These are phyloP conservation scores for Gymnosoma rotundatum DNA, from an alignment of 2,888 invertebrate genomes.

Conservation along the genomic window DNA sequence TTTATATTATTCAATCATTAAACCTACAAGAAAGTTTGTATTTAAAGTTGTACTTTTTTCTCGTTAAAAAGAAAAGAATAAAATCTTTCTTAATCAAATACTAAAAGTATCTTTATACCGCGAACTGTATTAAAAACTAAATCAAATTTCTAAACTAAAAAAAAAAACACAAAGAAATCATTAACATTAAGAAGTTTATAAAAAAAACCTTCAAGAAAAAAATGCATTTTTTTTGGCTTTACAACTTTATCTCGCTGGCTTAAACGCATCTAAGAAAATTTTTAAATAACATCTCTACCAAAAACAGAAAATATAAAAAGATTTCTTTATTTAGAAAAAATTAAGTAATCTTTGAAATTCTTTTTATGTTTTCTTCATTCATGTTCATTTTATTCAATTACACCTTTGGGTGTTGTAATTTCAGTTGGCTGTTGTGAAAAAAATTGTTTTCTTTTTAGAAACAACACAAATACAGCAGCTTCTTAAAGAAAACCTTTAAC, in stretches of 20 bases:
- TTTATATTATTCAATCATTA: constrained; percentile 33
- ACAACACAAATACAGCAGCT: constrained; percentile 10
- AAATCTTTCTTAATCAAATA: constrained; percentile 7
- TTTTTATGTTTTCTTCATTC: constrained; percentile 44
- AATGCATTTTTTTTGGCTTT: constrained; percentile 26
- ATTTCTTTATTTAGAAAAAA: constrained; percentile 1
- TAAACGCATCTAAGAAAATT: constrained; percentile 49
- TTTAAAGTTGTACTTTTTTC: background rate
- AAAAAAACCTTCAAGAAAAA: constrained; percentile 7
- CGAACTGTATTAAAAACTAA: constrained; percentile 1
- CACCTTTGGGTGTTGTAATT: constrained; percentile 70
- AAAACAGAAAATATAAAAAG: constrained; percentile 6
- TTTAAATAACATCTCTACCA: constrained; percentile 41
- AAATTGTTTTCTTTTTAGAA: constrained; percentile 3
- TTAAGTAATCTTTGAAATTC: constrained; percentile 59
- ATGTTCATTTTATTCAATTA: constrained; percentile 70
- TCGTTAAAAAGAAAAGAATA: background rate
- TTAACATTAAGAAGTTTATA: constrained; percentile 41
- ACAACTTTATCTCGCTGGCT: constrained; percentile 55
- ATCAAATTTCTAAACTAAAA: constrained; percentile 10
- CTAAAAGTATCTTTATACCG: constrained; percentile 9
- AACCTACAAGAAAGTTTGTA: constrained; percentile 23
- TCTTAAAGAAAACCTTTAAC: constrained; percentile 15
- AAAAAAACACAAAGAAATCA: constrained; percentile 33
- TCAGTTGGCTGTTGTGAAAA: constrained; percentile 37